These are phyloP conservation scores for Euzetes globulus DNA, from an alignment of 2,888 invertebrate species.

Conservation along the genomic window DNA sequence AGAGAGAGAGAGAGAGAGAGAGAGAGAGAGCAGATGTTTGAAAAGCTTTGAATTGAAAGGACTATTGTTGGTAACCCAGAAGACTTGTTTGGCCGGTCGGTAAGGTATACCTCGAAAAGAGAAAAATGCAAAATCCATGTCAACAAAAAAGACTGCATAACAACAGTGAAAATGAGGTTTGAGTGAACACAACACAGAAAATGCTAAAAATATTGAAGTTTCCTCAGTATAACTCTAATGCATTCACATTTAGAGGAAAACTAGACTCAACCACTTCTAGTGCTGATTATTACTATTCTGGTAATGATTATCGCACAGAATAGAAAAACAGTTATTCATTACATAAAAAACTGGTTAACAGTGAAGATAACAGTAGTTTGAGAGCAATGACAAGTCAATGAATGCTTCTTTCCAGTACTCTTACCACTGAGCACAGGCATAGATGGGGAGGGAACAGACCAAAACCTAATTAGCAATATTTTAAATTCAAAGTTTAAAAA, in stretches of 20 bases:
- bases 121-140: background rate
- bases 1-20: constrained; percentile 21
- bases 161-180: background rate
- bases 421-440: no score
- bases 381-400: constrained; percentile 19
- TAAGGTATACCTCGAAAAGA: background rate
- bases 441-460: no score
- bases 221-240: background rate
- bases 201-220: background rate
- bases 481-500: background rate
- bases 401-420: background rate
- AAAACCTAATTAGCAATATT: background rate
- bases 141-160: background rate
- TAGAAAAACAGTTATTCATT: background rate
- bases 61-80: background rate
- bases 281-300: background rate
- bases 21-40: constrained; percentile 10
- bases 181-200: background rate
- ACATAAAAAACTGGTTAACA: background rate
- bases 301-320: no score
- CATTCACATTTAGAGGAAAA: no score
- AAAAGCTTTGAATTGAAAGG: background rate
- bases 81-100: background rate
- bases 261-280: background rate
- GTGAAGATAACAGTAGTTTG: background rate